These are phyloP conservation scores for Theocolax elegans DNA, from an alignment of 1,140 invertebrate species.

Conservation along the genomic window DNA sequence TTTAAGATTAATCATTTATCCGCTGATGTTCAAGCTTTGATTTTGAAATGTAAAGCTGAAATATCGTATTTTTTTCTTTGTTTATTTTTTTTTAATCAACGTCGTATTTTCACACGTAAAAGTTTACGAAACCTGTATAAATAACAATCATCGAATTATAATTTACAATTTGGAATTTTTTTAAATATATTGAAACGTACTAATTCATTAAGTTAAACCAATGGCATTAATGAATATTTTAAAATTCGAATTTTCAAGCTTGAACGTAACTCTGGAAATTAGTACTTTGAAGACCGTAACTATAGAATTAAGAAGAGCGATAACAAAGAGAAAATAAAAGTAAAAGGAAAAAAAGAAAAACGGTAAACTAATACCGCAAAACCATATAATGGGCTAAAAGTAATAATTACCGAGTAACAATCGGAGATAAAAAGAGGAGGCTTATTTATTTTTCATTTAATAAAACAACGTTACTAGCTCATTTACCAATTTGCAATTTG, in stretches of 20 bases:
- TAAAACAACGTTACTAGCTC: constrained; percentile 43
- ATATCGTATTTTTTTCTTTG: constrained; percentile 2
- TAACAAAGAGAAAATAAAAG: constrained; percentile 42
- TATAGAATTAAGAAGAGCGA: constrained; percentile 13
- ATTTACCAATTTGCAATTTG: constrained; percentile 30
- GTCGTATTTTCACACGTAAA: too few relatives aligned
- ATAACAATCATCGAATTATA: too few relatives aligned
- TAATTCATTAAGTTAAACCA: too few relatives aligned
- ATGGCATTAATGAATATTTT: too few relatives aligned
- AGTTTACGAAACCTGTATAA: too few relatives aligned
- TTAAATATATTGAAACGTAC: too few relatives aligned
- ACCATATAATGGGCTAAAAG: constrained; percentile 19
- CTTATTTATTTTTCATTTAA: constrained; percentile 53
- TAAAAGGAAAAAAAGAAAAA: too few relatives aligned
- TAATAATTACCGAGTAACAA: constrained; percentile 31
- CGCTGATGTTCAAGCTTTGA: constrained; percentile 23
- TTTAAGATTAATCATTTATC: constrained; percentile 47
- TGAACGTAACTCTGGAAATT: too few relatives aligned
- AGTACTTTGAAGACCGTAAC: constrained; percentile 15
- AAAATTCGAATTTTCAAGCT: too few relatives aligned
- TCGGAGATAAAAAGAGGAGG: constrained; percentile 43
- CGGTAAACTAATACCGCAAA: constrained; percentile 12
- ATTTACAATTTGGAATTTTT: too few relatives aligned
- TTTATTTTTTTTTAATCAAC: too few relatives aligned
- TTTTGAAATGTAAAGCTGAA: constrained; percentile 10